These are phyloP conservation scores for Nudaria mundana DNA, from an alignment of 2,888 invertebrate species.

Conservation along the genomic window DNA sequence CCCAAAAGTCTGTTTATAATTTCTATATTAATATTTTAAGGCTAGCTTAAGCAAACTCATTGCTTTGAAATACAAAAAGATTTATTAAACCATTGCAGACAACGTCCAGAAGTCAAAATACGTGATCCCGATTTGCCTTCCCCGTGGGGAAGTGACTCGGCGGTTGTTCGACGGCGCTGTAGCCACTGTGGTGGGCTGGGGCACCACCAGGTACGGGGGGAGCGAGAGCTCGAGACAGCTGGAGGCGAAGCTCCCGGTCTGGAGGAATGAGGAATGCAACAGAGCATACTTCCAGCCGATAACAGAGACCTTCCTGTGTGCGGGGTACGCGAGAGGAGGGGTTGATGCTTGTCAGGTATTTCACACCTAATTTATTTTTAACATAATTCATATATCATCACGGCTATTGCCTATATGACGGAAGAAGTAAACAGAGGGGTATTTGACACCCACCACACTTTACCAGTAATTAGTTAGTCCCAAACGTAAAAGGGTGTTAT, in stretches of 20 bases:
- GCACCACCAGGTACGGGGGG: slow-evolving; percentile 93
- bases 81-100: too few relatives aligned
- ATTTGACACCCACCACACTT: neutral
- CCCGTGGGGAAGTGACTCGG: slow-evolving; percentile 78
- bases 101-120: slow-evolving; percentile 91
- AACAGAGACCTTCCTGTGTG: slow-evolving; percentile 93
- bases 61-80: too few relatives aligned
- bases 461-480: too few relatives aligned
- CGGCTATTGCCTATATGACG: neutral
- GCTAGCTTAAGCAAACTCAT: too few relatives aligned
- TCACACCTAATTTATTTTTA: too few relatives aligned
- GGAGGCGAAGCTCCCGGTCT: slow-evolving; percentile 92
- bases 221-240: slow-evolving; percentile 92
- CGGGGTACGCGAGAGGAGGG: slow-evolving; percentile 93
- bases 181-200: slow-evolving; percentile 96
- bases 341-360: slow-evolving; percentile 95
- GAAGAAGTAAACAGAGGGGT: neutral
- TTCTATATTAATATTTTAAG: too few relatives aligned
- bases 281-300: slow-evolving; percentile 96
- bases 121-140: slow-evolving; percentile 93
- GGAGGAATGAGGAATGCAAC: slow-evolving; percentile 95
- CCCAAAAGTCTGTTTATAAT: too few relatives aligned
- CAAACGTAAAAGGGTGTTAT: too few relatives aligned
- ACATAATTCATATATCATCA: too few relatives aligned
- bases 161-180: slow-evolving; percentile 86